Percentiles rank a stretch among this genome's conserved stretches.
phyloP scores from a whole-genome alignment of 23 tunicate species.

The Diplosoma virens region DNA sequence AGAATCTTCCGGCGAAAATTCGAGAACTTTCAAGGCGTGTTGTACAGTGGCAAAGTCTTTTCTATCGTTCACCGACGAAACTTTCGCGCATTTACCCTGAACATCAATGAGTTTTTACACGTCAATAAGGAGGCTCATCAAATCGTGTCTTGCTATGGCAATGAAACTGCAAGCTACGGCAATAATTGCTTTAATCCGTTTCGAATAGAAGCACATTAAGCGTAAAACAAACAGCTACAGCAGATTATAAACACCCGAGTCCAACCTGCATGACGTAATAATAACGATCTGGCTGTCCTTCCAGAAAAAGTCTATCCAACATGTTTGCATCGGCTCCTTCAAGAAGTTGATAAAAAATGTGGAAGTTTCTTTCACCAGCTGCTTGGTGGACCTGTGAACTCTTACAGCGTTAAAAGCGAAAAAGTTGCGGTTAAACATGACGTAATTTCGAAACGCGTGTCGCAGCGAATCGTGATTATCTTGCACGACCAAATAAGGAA shows the following conservation, averaged over 20 bases:
- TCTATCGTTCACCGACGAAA: slow-evolving; percentile 66
- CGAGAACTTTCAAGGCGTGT: slow-evolving; percentile 80
- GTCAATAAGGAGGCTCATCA: too few relatives aligned
- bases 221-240: too few relatives aligned
- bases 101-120: too few relatives aligned
- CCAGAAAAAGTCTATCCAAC: slow-evolving; percentile 34
- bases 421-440: too few relatives aligned
- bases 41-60: slow-evolving; percentile 68
- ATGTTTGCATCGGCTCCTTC: slow-evolving; percentile 68
- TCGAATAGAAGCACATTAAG: too few relatives aligned
- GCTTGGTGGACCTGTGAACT: slow-evolving; percentile 88
- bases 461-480: too few relatives aligned
- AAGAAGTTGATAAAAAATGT: slow-evolving; percentile 85
- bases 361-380: slow-evolving; percentile 89
- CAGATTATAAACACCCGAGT: neutral
- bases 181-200: too few relatives aligned
- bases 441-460: too few relatives aligned
- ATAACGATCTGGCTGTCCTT: slow-evolving; percentile 57
- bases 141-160: too few relatives aligned
- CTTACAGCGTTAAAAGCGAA: too few relatives aligned
- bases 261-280: slow-evolving; percentile 68
- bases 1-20: slow-evolving; percentile 44
- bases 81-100: slow-evolving; percentile 86
- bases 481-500: too few relatives aligned
- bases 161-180: too few relatives aligned